Conservation (phyloP, 1,140 invertebrate genomes). For the Zaprionus davidi region DNA sequence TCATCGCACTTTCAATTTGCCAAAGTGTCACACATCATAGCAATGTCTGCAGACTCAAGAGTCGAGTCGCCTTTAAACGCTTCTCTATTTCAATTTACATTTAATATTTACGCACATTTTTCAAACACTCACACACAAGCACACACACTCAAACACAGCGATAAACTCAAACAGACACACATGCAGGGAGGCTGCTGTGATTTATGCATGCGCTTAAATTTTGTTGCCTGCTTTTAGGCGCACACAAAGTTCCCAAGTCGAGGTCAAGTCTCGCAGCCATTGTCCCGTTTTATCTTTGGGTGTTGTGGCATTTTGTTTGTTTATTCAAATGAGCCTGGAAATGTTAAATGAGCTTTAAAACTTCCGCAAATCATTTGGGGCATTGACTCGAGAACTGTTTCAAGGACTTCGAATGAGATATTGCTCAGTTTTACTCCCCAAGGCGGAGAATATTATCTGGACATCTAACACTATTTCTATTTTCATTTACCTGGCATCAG, state of each 20-base stretch:
- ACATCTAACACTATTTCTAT: background rate
- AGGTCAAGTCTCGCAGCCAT: conserved; percentile 27
- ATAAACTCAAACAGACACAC: background rate
- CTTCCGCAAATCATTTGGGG: background rate
- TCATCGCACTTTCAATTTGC: conserved; percentile 54
- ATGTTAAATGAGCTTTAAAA: conserved; percentile 23
- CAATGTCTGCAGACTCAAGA: conserved; percentile 6
- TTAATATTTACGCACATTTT: conserved; percentile 41
- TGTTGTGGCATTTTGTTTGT: conserved; percentile 26
- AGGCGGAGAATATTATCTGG: background rate
- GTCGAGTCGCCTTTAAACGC: conserved; percentile 48
- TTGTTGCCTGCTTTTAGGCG: conserved; percentile 37
- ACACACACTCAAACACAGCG: background rate
- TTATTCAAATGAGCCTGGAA: conserved; percentile 24
- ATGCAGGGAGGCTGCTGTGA: conserved; percentile 24
- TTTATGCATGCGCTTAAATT: conserved; percentile 64
- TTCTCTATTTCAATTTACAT: conserved; percentile 42
- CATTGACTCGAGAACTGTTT: background rate
- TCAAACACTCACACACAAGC: conserved; percentile 3
- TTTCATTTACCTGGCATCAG: background rate
- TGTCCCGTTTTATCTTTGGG: conserved; percentile 32
- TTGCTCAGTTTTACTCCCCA: background rate
- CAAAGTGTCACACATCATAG: conserved; percentile 67
- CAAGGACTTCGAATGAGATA: background rate
- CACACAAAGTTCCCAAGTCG: conserved; percentile 7